Conservation (phyloP, 1,140 invertebrate species). For the Ladona fulva region DNA sequence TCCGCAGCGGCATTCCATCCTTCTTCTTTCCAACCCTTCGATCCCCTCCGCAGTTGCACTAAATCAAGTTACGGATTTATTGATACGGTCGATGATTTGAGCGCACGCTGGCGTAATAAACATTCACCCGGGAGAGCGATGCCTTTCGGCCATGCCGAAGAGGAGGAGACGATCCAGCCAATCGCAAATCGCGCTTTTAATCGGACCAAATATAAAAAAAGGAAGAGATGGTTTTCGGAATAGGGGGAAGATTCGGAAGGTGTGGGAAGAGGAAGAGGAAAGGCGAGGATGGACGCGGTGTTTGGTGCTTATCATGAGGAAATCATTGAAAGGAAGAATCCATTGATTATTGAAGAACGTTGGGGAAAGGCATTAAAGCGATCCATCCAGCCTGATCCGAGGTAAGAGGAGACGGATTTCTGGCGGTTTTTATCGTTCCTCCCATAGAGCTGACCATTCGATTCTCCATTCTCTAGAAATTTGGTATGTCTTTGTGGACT, state of each 20-base stretch:
- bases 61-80: constrained; percentile 10
- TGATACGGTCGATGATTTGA: neutral
- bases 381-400: too few species aligned
- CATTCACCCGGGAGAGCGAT: neutral
- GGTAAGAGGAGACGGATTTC: too few species aligned
- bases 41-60: neutral
- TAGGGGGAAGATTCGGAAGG: neutral
- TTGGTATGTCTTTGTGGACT: too few species aligned
- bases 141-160: neutral
- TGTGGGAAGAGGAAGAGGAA: neutral
- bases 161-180: neutral
- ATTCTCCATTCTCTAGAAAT: too few species aligned
- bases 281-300: too few species aligned
- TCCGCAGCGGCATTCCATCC: too few species aligned
- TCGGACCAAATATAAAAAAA: neutral
- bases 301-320: too few species aligned
- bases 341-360: too few species aligned
- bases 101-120: neutral
- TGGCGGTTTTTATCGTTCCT: too few species aligned
- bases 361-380: too few species aligned
- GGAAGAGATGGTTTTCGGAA: neutral
- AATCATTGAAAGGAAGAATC: too few species aligned
- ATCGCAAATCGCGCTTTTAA: neutral
- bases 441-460: too few species aligned
- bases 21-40: neutral